These are phyloP conservation scores for Drosophila varians DNA, from an alignment of 1,140 invertebrate species.

Conservation along the genomic window DNA sequence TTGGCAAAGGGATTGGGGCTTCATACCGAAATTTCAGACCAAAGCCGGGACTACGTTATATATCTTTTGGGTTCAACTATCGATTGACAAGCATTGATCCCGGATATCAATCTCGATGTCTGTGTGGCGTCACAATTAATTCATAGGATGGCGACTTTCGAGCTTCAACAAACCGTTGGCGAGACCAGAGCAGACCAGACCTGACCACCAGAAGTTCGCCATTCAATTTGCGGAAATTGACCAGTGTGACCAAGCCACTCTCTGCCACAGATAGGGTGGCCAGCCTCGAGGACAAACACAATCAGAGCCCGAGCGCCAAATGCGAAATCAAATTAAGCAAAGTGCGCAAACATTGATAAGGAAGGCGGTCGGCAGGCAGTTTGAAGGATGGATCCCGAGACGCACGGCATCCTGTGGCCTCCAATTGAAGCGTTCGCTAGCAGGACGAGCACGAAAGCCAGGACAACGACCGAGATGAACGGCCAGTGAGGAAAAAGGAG, in stretches of 20 bases:
- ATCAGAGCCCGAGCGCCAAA: slow-evolving; percentile 36
- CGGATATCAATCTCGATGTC: neutral
- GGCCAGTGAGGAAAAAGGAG: neutral
- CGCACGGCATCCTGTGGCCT: slow-evolving; percentile 3
- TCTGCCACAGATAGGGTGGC: slow-evolving; percentile 3
- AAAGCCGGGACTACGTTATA: neutral
- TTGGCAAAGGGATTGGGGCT: neutral
- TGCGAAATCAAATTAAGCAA: slow-evolving; percentile 76
- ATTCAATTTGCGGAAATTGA: slow-evolving; percentile 19
- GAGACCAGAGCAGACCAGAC: no score
- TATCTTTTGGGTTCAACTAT: neutral
- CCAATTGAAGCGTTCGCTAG: slow-evolving; percentile 12
- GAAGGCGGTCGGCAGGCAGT: slow-evolving; percentile 5
- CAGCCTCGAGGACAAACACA: slow-evolving; percentile 21
- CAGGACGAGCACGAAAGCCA: slow-evolving; percentile 1
- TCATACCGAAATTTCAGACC: neutral
- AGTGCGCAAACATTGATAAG: slow-evolving; percentile 68
- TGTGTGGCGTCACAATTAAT: neutral
- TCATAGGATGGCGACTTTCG: neutral
- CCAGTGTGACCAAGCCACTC: slow-evolving; percentile 28
- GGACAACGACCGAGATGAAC: neutral
- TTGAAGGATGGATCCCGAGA: slow-evolving; percentile 21
- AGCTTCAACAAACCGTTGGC: no score
- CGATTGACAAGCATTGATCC: neutral
- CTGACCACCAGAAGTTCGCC: neutral